Base-by-base conservation (phyloP, 1,140 invertebrate genomes). In the Solen grandis region DNA sequence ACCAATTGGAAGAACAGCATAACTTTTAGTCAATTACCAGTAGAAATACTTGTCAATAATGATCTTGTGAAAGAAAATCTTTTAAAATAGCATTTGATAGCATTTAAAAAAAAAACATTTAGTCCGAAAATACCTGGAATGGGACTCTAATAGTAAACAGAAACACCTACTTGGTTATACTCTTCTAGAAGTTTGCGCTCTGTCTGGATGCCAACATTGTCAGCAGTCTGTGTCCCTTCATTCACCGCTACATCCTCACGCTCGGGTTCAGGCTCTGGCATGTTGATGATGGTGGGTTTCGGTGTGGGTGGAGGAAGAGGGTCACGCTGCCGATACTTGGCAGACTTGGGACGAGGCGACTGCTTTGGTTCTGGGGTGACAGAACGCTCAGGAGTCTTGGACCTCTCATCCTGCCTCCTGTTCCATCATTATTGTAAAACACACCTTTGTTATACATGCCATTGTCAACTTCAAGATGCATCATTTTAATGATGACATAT, bases 151-250 rank as follows among this genome's bases (percentile, higher is more conserved):
- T n/a, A n/a, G n/a, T n/a, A n/a, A n/a, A n/a, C n/a, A n/a, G n/a
- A n/a, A n/a, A n/a, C n/a, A n/a, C 75, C 79, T 79, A 90, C 88
- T 27, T 85, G 87, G 74, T 90, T 86, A 86, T 88, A 89, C 27
- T 87, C 73, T 2, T 86, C 78, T 22, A 88, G 75, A 13, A 88
- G 75, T 22, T 84, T 74, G 27, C 75, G 75, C 31, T 88, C 88
- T 33, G 89, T 89, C 77, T 91, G 88, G 60, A 83, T 85, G 14
- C 84, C 85, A 5, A 85, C 83, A 74, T 80, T 84, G 41, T 86
- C 82, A 27, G 70, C 55, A 10, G 85, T 86, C 59, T 85, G 85
- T 29, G 85, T 86, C 16, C 80, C 80, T 2, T 52, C 33, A 52
- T 62, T 72, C 0, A 82, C 81, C 10, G 41, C 38, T 22, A 84